Evolutionary conservation across 2,113 vertebrate species (phyloP), one percentile per base, ranked within the genome.

Genomic region (Charadrius vociferus): DNA sequence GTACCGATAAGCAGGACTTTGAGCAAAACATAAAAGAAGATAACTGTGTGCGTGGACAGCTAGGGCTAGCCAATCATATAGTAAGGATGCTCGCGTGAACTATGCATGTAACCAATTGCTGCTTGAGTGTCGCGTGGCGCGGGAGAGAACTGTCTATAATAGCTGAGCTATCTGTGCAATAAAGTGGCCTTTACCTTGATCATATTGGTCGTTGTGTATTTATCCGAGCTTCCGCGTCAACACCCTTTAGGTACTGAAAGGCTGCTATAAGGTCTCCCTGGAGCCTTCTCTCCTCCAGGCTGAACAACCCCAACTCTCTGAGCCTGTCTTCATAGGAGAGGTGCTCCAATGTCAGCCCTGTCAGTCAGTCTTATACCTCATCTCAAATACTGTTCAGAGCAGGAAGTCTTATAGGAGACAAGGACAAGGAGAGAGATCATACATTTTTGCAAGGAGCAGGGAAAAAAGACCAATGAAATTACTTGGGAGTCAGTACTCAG

Each of bases 371-470:
- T 61, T 79, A 45, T 34, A 26, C 45, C 32, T 62, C 29, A 12
- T 29, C 34, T 50, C 2, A 0, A 66, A 61, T 10, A 12, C 18
- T 1, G 1, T 14, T 53, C 26, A 36, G 29, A 94, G 45, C 0
- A 1, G 26, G 19, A 72, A 67, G 20, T 34, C 36, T 66, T 36
- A n/a, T 4, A 22, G 5, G 13, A 39, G 11, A 39, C 8, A 59
- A 45, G 12, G 22, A 17, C 8, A 36, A 70, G 49, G 39, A 56
- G 37, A 74, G 22, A 65, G 26, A 37, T 16, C 14, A 17, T 14
- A 22, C 2, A 0, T 23, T 49, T 78, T 52, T 43, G 30, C 21
- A 37, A 30, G 26, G 34, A 15, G 20, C 14, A 55, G 59, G 39
- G 41, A 52, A 10, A 56, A 66, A 80, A 55, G 37, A 32, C 9